These are phyloP conservation scores for Molorchus minor DNA, from an alignment of 2,888 invertebrate genomes.

Conservation along the genomic window DNA sequence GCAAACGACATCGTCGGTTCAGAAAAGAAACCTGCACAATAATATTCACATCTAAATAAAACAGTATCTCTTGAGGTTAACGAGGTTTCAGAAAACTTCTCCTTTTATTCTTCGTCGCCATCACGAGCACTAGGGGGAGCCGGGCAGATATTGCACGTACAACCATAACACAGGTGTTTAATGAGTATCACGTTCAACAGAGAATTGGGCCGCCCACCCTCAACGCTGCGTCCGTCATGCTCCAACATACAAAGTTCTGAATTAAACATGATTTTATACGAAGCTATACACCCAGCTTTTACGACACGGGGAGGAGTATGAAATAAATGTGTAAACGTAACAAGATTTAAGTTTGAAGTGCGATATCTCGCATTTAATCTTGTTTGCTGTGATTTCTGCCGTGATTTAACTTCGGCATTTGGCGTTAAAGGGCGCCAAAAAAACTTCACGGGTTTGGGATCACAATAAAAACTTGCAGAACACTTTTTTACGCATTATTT, in stretches of 20 bases:
- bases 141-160: conserved; percentile 18
- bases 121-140: conserved; percentile 1
- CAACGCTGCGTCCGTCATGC: neutral
- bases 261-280: conserved; percentile 13
- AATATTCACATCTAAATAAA: neutral
- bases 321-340: neutral
- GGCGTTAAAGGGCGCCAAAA: no score
- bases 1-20: no score
- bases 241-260: conserved; percentile 3
- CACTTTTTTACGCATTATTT: no score
- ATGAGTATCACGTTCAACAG: conserved; percentile 19
- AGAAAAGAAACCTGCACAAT: neutral
- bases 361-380: neutral
- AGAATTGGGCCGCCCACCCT: conserved; percentile 11
- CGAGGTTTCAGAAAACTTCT: conserved; percentile 1
- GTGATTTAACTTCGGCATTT: no score
- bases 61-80: conserved; percentile 6
- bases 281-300: neutral
- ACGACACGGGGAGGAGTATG: conserved; percentile 1
- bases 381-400: no score
- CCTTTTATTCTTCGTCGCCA: neutral
- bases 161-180: conserved; percentile 23
- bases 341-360: neutral
- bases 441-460: no score
- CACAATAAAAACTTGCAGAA: no score